A percentile compares a stretch with the other conserved stretches of the same genome.
Conservation (phyloP, 2,113 vertebrate genomes). For the Phrynosoma platyrhinos region DNA sequence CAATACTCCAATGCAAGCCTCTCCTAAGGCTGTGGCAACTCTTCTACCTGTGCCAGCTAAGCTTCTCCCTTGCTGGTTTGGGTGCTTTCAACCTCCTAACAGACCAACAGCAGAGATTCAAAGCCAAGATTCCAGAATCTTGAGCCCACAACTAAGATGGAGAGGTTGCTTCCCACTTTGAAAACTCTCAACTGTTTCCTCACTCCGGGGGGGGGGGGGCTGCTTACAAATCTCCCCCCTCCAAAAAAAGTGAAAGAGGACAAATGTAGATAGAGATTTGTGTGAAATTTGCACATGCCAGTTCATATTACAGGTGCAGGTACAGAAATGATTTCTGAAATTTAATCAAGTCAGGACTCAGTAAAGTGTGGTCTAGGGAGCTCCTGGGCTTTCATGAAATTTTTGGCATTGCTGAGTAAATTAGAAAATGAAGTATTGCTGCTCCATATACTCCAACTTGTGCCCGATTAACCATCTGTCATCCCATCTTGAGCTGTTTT, state of each 20-base stretch:
- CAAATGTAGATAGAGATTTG: neutral
- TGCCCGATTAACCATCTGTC: no score
- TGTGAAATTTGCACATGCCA: neutral
- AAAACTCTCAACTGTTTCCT: no score
- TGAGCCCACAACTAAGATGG: neutral
- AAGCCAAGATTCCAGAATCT: conserved; percentile 28
- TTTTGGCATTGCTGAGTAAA: no score
- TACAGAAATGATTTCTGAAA: neutral
- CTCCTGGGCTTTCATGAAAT: neutral
- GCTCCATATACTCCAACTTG: no score
- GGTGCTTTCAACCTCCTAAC: neutral
- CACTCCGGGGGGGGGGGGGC: no score
- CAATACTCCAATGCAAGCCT: neutral
- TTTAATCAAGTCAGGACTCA: neutral
- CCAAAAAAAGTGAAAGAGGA: neutral
- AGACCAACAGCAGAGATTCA: conserved; percentile 11
- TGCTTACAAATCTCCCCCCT: no score
- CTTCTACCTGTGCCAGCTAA: neutral
- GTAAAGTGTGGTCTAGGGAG: neutral
- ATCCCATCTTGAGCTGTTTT: no score
- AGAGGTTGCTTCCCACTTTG: neutral
- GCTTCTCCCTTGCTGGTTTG: neutral
- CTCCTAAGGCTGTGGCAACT: neutral
- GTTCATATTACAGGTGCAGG: neutral
- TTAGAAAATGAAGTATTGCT: no score